phyloP scores from a whole-genome alignment of 2,797 vertebrate genomes.

The Phylloscopus collybita region DNA sequence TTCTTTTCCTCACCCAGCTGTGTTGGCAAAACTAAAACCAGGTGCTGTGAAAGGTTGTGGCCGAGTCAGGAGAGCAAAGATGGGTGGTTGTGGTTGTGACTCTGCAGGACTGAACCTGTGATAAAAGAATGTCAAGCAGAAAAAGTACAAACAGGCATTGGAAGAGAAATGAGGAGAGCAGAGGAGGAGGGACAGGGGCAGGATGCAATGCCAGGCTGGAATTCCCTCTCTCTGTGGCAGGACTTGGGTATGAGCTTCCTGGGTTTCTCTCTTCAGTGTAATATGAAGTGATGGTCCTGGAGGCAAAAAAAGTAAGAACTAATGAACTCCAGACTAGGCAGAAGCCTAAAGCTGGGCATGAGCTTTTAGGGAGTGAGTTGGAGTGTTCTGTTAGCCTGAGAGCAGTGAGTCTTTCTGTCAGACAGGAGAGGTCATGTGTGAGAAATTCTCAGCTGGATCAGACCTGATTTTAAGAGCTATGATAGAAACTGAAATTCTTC shows the following conservation, averaged over 20 bases:
- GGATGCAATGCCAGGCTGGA: neutral
- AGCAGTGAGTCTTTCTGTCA: neutral
- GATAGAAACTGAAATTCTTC: slow-evolving; percentile 14
- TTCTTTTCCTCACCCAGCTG: neutral
- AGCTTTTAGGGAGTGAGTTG: slow-evolving; percentile 9
- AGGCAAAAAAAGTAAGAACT: slow-evolving; percentile 22
- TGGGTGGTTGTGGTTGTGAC: neutral
- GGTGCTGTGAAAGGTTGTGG: neutral
- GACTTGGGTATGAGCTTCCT: neutral
- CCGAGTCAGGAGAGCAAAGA: neutral
- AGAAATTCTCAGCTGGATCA: slow-evolving; percentile 29
- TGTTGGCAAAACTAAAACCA: neutral
- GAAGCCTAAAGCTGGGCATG: neutral
- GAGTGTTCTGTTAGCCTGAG: slow-evolving; percentile 12
- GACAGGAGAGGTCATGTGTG: slow-evolving; percentile 38
- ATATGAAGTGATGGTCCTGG: slow-evolving; percentile 38
- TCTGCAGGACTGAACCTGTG: neutral
- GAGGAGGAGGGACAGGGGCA: neutral
- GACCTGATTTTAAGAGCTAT: neutral
- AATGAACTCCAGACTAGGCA: neutral
- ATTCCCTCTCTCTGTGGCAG: neutral
- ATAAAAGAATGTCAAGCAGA: neutral
- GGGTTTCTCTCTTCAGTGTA: neutral
- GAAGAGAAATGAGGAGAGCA: neutral
- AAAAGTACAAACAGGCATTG: neutral